A percentile compares a stretch with the other conserved stretches of the same genome.
These are phyloP conservation scores for Oncorhynchus gorbuscha DNA, from an alignment of 2,113 vertebrate genomes.

Conservation along the genomic window DNA sequence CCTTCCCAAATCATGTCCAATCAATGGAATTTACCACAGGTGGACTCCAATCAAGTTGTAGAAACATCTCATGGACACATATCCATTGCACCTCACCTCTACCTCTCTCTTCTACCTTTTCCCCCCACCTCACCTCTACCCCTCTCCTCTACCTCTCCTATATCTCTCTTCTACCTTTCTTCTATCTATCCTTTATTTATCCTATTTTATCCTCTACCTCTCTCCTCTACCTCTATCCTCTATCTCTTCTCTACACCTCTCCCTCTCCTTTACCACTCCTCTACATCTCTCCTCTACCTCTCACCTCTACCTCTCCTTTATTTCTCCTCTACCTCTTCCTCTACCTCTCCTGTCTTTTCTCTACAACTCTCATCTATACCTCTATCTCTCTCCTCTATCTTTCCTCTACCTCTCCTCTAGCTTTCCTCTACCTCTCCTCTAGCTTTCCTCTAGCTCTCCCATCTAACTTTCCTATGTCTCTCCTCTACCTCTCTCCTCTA, in stretches of 20 bases:
- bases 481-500: background rate
- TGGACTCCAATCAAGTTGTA: too few species aligned
- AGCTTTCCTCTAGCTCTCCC: background rate
- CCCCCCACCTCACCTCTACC: background rate
- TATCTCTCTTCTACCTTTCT: background rate
- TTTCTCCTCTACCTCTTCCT: too few species aligned
- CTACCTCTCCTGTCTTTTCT: background rate
- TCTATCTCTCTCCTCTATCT: background rate
- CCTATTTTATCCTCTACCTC: background rate
- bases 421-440: background rate
- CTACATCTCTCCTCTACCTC: too few species aligned
- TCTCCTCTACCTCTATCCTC: too few species aligned
- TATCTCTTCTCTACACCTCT: background rate
- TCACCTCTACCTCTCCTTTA: too few species aligned
- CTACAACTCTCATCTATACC: background rate
- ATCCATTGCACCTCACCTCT: too few species aligned
- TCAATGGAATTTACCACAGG: too few species aligned
- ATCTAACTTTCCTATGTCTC: background rate
- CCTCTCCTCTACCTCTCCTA: background rate
- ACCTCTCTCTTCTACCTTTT: accelerated
- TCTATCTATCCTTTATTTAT: background rate
- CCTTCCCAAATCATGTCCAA: too few species aligned
- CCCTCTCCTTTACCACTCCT: background rate
- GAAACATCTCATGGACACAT: too few species aligned
- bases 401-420: background rate